Evolutionary conservation across 2,888 invertebrate genomes (phyloP), one percentile per base, ranked within the genome.

Genomic region (Hirtodrosophila cameraria): DNA sequence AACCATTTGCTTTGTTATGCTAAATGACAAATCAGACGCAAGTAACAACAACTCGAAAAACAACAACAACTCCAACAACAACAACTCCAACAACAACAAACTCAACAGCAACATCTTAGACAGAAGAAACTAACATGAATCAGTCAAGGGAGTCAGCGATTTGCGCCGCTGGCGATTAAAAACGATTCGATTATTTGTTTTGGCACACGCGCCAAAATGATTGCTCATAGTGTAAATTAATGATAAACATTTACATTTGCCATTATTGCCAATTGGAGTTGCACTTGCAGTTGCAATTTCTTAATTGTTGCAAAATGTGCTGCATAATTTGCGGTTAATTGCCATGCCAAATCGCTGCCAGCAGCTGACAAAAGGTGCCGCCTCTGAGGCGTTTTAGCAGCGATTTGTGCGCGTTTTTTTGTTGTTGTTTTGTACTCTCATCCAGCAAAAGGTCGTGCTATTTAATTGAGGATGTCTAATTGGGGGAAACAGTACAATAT

Each of bases 261-360:
- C 57, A 76, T 75, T 76, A 72, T 59, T 67, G 50, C 43, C 59
- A 41, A 58, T 60, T 38, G 53, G 33, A 71, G 61, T 52, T 45
- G 62, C 50, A 41, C 35, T 38, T 58, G 67, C 23, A 35, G 13
- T 73, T 70, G 73, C 76, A 79, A 70, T 85, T 75, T 80, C 64
- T 65, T 86, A 80, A 80, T 80, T 86, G 81, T 81, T 86, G 69
- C 76, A 85, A 72, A 81, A 72, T 59, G 60, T 63, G 76, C 63
- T 68, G 83, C 83, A 80, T 85, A 85, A 79, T 80, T 80, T 73
- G 53, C 63, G 77, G 57, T 70, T 80, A 80, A 80, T 80, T 86
- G 84, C 70, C 30, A 53, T 55, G 59, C 57, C 52, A 63, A 80
- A 80, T 68, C 86, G 76, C 39, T 16, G 11, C 38, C 38, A 38